These are phyloP conservation scores for Casuarius casuarius DNA, from an alignment of 2,113 vertebrate genomes.

Conservation along the genomic window DNA sequence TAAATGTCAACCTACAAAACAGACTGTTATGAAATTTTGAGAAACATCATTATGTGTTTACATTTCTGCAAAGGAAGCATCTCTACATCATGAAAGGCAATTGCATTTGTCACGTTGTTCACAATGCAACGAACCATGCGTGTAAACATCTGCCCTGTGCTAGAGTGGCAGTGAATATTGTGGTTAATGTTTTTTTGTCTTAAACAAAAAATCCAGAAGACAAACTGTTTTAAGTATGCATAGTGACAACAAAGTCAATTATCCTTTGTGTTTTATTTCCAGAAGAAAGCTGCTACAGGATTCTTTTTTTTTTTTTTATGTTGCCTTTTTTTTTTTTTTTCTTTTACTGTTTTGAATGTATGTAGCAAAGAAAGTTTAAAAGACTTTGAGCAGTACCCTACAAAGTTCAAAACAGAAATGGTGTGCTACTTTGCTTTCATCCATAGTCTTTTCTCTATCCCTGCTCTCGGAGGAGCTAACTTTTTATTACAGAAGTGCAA, in stretches of 20 bases:
- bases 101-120: constrained; percentile 63
- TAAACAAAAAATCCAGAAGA: not conserved
- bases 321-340: fast-evolving
- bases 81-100: constrained; percentile 49
- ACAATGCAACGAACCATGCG: constrained; percentile 60
- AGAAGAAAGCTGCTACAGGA: fast-evolving
- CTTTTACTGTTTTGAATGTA: not conserved
- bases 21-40: not conserved
- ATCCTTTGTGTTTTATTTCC: not conserved
- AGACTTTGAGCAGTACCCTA: not conserved
- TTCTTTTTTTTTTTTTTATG: not conserved
- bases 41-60: not conserved
- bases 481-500: not conserved
- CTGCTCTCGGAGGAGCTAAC: not conserved
- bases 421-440: not conserved
- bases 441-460: not conserved
- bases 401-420: not conserved
- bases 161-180: not conserved
- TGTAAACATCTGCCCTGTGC: constrained; percentile 67
- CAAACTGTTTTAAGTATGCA: not conserved
- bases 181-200: constrained; percentile 43
- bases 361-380: not conserved
- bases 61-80: constrained; percentile 45
- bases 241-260: not conserved
- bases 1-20: not conserved